Evolutionary conservation across 2,888 invertebrate genomes (phyloP), one percentile per base, ranked within the genome.

Genomic region (Clepsis dumicolana): DNA sequence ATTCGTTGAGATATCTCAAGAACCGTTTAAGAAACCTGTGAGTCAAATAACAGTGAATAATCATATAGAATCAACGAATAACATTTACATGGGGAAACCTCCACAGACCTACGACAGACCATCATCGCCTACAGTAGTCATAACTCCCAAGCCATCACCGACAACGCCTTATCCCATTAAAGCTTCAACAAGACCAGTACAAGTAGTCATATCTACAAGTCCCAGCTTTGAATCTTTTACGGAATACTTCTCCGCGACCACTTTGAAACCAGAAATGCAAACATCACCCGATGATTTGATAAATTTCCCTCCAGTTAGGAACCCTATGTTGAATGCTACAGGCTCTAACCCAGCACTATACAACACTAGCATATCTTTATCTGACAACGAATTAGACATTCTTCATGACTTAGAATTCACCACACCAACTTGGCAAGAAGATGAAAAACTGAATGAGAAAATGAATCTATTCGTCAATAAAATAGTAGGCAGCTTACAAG

Each of bases 251-350:
- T 78, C 85, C 4, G 85, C 86, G 52, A 90, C 93, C 0, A 93
- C 93, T 0, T 79, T 80, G 7, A 91, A 85, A 72, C 87, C 88
- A 25, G 96, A 96, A 75, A 90, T 95, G 7, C 95, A 95, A 72
- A 96, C 96, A 0, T 95, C 95, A 0, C 94, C 95, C 0, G 96
- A 96, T 77, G 96, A 97, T 71, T 88, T 95, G 24, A 95, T 96
- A 38, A 97, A 97, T 77, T 98, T 98, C 90, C 97, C 97, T 16
- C 97, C 97, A 0, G 97, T 97, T 0, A 94, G 97, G 56, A 97
- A 97, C 84, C 97, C 97, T 0, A 96, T 97, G 89, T 88, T 97
- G 0, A 97, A 97, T 72, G 95, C 95, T 76, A 96, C 96, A 0
- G 93, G 94, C 0, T 93, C 94, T 0, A 91, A 94, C 25, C 86